Evolutionary conservation across 2,797 vertebrate species (phyloP).

Genomic region (Rallus crepitans): DNA sequence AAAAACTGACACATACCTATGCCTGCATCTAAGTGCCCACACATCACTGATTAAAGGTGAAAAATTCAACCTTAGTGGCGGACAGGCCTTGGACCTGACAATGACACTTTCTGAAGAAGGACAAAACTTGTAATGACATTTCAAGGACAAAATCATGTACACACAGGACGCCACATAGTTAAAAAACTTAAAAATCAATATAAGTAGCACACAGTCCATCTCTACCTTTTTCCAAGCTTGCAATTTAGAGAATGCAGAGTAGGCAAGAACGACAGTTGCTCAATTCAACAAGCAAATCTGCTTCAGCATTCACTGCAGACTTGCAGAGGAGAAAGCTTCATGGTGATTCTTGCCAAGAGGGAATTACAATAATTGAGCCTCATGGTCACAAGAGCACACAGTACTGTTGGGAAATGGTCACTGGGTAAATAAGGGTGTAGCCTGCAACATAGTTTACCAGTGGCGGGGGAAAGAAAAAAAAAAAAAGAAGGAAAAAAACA

Average conservation of each 20-base stretch:
- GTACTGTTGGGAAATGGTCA: slow-evolving; percentile 23
- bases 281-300: background rate
- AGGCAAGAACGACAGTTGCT: background rate
- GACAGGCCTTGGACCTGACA: background rate
- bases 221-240: background rate
- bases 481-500: background rate
- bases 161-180: background rate
- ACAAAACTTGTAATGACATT: background rate
- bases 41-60: background rate
- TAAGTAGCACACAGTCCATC: background rate
- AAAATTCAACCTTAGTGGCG: background rate
- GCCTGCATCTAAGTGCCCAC: background rate
- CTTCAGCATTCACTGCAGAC: background rate
- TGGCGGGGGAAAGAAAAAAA: too few species aligned
- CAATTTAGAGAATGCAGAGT: background rate
- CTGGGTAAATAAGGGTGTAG: slow-evolving; percentile 20
- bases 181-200: background rate
- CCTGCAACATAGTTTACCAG: background rate
- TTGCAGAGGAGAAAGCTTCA: slow-evolving; percentile 17
- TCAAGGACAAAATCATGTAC: background rate
- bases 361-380: slow-evolving; percentile 13
- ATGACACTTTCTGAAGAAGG: background rate
- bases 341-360: background rate
- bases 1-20: background rate
- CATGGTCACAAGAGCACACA: slow-evolving; percentile 32